A percentile compares a stretch with the other conserved stretches of the same genome.
Evolutionary conservation across 2,797 vertebrate genomes (phyloP).

Genomic region (Salarias fasciatus): DNA sequence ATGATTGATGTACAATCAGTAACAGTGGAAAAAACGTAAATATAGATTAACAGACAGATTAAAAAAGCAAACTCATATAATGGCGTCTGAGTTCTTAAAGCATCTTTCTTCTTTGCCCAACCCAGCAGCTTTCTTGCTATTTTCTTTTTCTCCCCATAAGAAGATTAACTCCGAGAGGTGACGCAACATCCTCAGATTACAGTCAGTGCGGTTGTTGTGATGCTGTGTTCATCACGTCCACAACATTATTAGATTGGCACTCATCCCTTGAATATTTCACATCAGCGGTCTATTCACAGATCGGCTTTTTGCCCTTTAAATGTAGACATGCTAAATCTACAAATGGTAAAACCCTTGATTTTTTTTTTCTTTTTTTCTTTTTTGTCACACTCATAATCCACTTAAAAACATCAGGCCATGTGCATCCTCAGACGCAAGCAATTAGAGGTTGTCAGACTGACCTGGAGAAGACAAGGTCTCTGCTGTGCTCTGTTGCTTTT

Average conservation of each 20-base stretch:
- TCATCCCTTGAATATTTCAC: slow-evolving; percentile 28
- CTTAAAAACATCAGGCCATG: slow-evolving; percentile 19
- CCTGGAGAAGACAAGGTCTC: slow-evolving; percentile 20
- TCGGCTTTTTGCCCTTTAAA: slow-evolving; percentile 31
- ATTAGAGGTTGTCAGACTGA: slow-evolving; percentile 37
- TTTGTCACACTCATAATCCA: background rate
- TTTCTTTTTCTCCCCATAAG: slow-evolving; percentile 41
- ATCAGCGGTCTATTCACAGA: slow-evolving; percentile 33
- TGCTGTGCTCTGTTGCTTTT: slow-evolving; percentile 19
- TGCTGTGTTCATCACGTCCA: slow-evolving; percentile 45
- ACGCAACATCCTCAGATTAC: slow-evolving; percentile 57
- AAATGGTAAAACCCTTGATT: slow-evolving; percentile 6
- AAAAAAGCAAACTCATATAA: no score
- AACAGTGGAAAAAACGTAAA: background rate
- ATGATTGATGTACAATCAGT: slow-evolving; percentile 12
- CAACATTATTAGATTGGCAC: slow-evolving; percentile 50
- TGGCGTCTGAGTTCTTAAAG: slow-evolving; percentile 15
- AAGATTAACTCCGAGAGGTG: slow-evolving; percentile 60
- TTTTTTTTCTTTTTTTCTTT: slow-evolving; percentile 11
- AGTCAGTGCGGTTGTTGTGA: slow-evolving; percentile 36
- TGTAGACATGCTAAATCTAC: slow-evolving; percentile 28
- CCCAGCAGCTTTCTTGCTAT: slow-evolving; percentile 38
- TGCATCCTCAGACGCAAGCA: slow-evolving; percentile 25
- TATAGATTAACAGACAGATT: slow-evolving; percentile 5
- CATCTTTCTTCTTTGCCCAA: slow-evolving; percentile 31